Evolutionary conservation across 2,888 invertebrate genomes (phyloP).

Genomic region (Cacoxenus indagator): DNA sequence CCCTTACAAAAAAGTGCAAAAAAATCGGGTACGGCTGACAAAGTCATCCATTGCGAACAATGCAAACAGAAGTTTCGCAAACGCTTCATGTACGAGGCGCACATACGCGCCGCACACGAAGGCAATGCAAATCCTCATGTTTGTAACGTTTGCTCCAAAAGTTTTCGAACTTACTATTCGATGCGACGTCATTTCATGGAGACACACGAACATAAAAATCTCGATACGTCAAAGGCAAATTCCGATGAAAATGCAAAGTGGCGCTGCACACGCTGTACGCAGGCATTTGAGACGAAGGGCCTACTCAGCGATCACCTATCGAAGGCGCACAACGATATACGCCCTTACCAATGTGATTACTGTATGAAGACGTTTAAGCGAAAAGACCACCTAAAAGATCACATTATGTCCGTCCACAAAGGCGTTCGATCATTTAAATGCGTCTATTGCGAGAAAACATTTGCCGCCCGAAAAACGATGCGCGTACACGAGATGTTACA

Average conservation of each 20-base stretch:
- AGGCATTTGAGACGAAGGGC: constrained; percentile 26
- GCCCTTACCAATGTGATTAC: constrained; percentile 31
- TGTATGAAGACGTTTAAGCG: constrained; percentile 38
- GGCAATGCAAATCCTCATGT: background rate
- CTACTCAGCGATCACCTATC: constrained; percentile 22
- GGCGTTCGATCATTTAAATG: constrained; percentile 37
- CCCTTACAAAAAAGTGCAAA: too few relatives aligned
- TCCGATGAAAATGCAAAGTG: background rate
- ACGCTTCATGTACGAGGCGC: constrained; percentile 18
- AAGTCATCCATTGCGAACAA: constrained; percentile 19
- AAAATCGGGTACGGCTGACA: background rate
- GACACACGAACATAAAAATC: background rate
- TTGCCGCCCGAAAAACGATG: constrained; percentile 37
- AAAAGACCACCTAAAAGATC: constrained; percentile 38
- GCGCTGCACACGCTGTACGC: constrained; percentile 27
- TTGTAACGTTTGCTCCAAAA: constrained; percentile 14
- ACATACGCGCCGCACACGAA: constrained; percentile 18
- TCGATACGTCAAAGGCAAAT: background rate
- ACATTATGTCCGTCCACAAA: constrained; percentile 38
- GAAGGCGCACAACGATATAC: constrained; percentile 28
- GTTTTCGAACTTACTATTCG: background rate
- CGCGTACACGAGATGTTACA: constrained; percentile 41
- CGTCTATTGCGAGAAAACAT: constrained; percentile 37
- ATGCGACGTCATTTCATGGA: background rate
- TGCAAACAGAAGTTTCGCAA: constrained; percentile 29